A percentile compares a stretch with the other conserved stretches of the same genome.
Evolutionary conservation across 2,888 invertebrate species (phyloP).

Genomic region (Yponomeuta evonymella): DNA sequence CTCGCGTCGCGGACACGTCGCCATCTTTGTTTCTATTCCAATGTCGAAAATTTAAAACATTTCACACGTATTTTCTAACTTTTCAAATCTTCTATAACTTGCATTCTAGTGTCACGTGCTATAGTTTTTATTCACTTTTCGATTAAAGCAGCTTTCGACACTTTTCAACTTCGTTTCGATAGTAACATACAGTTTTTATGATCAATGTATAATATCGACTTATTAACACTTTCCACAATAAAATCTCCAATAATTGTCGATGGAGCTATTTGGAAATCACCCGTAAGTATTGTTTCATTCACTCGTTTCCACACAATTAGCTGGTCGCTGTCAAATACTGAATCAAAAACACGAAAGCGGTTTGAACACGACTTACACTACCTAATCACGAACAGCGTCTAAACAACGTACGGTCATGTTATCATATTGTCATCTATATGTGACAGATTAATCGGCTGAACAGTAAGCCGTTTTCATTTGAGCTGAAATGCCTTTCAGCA

Average conservation of each 20-base stretch:
- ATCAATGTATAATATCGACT: not conserved
- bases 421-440: not conserved
- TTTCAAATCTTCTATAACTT: conserved; percentile 16
- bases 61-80: not conserved
- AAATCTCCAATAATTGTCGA: no score
- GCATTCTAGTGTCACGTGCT: not conserved
- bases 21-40: conserved; percentile 33
- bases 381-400: not conserved
- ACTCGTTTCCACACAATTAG: not conserved
- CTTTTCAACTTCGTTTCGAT: not conserved
- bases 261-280: no score
- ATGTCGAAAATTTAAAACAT: conserved; percentile 12
- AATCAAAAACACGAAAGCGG: not conserved
- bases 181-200: not conserved
- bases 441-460: conserved; percentile 9
- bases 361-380: not conserved
- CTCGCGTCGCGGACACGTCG: conserved; percentile 61
- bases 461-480: conserved; percentile 17
- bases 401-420: not conserved
- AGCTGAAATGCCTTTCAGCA: conserved; percentile 35
- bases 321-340: not conserved
- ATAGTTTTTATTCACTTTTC: not conserved
- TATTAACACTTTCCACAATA: not conserved
- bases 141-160: not conserved
- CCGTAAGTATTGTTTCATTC: not conserved